Conservation (phyloP, 2,888 invertebrate species). For the Callimorpha dominula region DNA sequence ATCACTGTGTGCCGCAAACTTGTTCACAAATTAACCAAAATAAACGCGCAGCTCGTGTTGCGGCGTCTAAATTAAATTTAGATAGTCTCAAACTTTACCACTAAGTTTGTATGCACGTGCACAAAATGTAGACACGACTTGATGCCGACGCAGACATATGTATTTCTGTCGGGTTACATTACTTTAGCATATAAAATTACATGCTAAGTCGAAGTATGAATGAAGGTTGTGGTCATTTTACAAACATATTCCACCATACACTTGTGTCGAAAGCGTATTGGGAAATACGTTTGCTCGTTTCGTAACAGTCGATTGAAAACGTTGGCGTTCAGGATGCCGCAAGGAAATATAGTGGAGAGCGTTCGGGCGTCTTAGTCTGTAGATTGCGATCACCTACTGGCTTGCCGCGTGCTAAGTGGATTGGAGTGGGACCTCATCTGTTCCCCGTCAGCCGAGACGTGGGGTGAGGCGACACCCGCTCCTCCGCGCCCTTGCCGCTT, state of each 20-base stretch:
- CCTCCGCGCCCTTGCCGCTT: slow-evolving; percentile 54
- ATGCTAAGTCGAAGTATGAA: slow-evolving; percentile 30
- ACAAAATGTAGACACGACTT: slow-evolving; percentile 51
- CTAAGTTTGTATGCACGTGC: slow-evolving; percentile 65
- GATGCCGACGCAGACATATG: slow-evolving; percentile 44
- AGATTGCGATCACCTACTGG: slow-evolving; percentile 79
- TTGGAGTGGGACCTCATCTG: slow-evolving; percentile 85
- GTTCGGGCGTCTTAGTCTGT: slow-evolving; percentile 61
- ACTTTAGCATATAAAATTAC: slow-evolving; percentile 54
- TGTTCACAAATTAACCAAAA: slow-evolving; percentile 72
- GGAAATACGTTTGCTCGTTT: slow-evolving; percentile 46
- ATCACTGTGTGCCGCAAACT: slow-evolving; percentile 68
- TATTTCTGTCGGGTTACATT: slow-evolving; percentile 57
- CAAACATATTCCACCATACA: slow-evolving; percentile 6
- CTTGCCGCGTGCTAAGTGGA: slow-evolving; percentile 82
- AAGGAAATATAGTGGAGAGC: slow-evolving; percentile 63
- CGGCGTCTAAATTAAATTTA: slow-evolving; percentile 74
- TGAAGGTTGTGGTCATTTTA: slow-evolving; percentile 28
- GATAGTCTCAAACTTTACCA: slow-evolving; percentile 59
- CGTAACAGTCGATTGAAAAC: slow-evolving; percentile 47
- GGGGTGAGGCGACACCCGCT: slow-evolving; percentile 54
- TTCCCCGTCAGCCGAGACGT: slow-evolving; percentile 76
- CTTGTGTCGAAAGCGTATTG: slow-evolving; percentile 32
- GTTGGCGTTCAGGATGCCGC: slow-evolving; percentile 51
- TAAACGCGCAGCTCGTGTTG: slow-evolving; percentile 56